Evolutionary conservation across 2,888 invertebrate species (phyloP).

Genomic region (Notodonta dromedarius): DNA sequence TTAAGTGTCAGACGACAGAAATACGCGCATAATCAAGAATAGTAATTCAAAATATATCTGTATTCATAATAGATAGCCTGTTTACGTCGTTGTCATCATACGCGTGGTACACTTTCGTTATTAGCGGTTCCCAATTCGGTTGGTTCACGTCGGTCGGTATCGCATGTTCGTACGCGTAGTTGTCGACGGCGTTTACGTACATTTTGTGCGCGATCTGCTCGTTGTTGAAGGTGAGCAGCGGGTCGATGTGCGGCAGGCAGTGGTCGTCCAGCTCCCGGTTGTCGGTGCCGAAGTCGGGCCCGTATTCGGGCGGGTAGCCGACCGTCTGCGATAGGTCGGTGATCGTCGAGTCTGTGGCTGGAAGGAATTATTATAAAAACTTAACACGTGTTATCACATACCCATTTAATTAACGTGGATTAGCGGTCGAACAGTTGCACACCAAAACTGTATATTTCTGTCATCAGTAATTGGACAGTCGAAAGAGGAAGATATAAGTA

Average conservation of each 20-base stretch:
- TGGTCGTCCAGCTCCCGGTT: constrained; percentile 59
- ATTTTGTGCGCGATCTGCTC: constrained; percentile 11
- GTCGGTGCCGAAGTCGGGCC: constrained; percentile 61
- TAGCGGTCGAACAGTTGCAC: too few species aligned
- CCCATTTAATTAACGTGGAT: too few species aligned
- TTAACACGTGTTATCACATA: too few species aligned
- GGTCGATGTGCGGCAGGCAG: constrained; percentile 71
- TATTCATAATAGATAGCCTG: constrained; percentile 53
- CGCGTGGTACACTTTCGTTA: constrained; percentile 55
- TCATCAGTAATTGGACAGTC: too few species aligned
- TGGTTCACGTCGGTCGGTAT: constrained; percentile 8
- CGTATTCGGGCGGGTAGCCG: constrained; percentile 56
- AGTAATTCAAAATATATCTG: constrained; percentile 53
- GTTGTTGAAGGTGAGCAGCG: constrained; percentile 56
- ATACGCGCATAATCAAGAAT: not conserved
- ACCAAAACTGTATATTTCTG: too few species aligned
- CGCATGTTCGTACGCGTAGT: not conserved
- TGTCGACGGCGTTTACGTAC: constrained; percentile 7
- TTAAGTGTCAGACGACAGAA: not conserved
- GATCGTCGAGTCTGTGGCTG: constrained; percentile 4
- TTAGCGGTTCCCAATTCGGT: constrained; percentile 55
- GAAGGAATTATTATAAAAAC: not conserved
- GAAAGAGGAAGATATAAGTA: too few species aligned
- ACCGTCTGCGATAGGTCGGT: constrained; percentile 1
- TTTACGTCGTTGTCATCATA: constrained; percentile 47